A percentile compares a stretch with the other conserved stretches of the same genome.
These are phyloP conservation scores for Karalla daura DNA, from an alignment of 2,797 vertebrate genomes.

Conservation along the genomic window DNA sequence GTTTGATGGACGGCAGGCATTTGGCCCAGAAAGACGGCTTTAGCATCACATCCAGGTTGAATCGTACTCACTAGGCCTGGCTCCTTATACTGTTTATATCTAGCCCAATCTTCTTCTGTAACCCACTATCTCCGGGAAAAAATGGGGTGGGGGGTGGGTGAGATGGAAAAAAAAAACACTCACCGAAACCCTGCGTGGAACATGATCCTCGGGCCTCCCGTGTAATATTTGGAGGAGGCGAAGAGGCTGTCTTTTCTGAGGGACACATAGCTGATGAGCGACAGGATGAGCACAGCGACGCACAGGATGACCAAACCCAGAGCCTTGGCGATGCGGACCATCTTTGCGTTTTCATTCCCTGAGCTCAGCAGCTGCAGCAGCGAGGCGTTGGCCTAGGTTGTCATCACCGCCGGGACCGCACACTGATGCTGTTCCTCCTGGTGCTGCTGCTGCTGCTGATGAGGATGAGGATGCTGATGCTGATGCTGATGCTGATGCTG, in stretches of 20 bases:
- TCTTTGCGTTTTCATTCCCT: conserved; percentile 85
- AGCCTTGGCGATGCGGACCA: conserved; percentile 96
- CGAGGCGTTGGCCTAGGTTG: conserved; percentile 57
- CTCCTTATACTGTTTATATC: conserved; percentile 37
- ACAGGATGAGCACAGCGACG: conserved; percentile 94
- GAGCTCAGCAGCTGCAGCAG: conserved; percentile 44
- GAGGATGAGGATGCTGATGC: too few species aligned
- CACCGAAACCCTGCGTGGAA: conserved; percentile 96
- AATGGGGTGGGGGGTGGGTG: too few species aligned
- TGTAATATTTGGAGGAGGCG: conserved; percentile 88
- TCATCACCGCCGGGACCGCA: conserved; percentile 44
- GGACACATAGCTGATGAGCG: conserved; percentile 97
- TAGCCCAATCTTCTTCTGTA: not conserved
- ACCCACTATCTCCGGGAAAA: not conserved
- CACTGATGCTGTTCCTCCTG: conserved; percentile 15
- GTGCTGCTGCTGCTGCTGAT: too few species aligned
- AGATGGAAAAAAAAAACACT: conserved; percentile 68
- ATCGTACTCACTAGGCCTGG: conserved; percentile 33
- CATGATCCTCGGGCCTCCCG: conserved; percentile 94
- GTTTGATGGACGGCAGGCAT: conserved; percentile 21
- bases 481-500: conserved; percentile 15
- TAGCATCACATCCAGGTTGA: conserved; percentile 6
- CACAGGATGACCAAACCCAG: conserved; percentile 95
- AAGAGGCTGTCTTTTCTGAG: conserved; percentile 96
- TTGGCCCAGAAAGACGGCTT: not conserved